These are phyloP conservation scores for Melipona quadrifasciata DNA, from an alignment of 1,140 invertebrate species.

Conservation along the genomic window DNA sequence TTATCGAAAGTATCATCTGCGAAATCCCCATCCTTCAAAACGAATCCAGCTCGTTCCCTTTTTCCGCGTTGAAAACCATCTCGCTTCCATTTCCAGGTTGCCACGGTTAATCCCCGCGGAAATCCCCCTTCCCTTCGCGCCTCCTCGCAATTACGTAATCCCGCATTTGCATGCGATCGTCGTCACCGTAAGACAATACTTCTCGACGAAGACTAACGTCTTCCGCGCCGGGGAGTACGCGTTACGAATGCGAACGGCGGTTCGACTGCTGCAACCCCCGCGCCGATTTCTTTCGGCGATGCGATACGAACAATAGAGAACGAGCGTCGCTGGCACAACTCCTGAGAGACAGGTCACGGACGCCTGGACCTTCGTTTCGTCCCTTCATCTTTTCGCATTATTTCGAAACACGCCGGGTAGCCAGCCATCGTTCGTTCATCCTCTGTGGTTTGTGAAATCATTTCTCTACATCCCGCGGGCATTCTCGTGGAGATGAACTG, in stretches of 20 bases:
- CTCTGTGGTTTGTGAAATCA: conserved; percentile 25
- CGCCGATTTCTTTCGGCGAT: background rate
- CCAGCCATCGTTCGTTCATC: conserved; percentile 45
- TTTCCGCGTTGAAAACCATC: background rate
- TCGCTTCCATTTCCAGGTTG: background rate
- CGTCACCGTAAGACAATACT: background rate
- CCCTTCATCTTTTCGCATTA: conserved; percentile 54
- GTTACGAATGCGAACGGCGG: background rate
- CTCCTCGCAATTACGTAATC: background rate
- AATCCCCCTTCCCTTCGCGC: background rate
- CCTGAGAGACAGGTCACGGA: conserved; percentile 56
- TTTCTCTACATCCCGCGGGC: conserved; percentile 51
- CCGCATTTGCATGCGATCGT: background rate
- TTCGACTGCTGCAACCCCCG: background rate
- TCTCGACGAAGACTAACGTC: background rate
- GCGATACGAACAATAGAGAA: background rate
- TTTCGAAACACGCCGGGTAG: conserved; percentile 37
- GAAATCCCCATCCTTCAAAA: background rate
- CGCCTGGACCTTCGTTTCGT: background rate
- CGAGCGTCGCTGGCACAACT: background rate
- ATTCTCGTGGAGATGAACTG: no score
- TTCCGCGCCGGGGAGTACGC: background rate
- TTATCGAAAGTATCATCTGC: background rate
- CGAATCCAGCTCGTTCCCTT: background rate
- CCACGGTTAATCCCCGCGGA: background rate